Base-by-base conservation (phyloP, 2,113 vertebrate species). In the Corvus moneduloides region DNA sequence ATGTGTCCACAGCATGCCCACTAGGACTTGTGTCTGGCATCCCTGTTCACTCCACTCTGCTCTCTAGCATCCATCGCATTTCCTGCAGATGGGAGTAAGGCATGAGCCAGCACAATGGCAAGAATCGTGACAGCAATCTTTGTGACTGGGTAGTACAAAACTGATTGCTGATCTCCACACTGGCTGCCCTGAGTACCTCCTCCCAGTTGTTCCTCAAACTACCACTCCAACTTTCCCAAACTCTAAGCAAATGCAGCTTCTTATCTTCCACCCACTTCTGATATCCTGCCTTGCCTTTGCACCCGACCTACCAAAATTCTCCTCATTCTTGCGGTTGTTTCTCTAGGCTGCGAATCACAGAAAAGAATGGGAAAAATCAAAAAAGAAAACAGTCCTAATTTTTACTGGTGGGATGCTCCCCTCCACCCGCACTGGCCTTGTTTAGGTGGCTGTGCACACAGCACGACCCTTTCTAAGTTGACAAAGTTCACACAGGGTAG, bases 301-400 rank as follows among this genome's bases (percentile, higher is more conserved):
- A 86, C 55, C 26, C 10, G 13, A 63, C 51, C 82, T 77, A 39
- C 52, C 0, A 0, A 88, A 89, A 94, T 95, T 93, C 90, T 90
- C 85, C 44, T 95, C 92, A 93, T 96, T 91, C 85, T 80, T 95
- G 55, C 0, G 0, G 67, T 78, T 78, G 43, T 93, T 97, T 95
- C 95, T 94, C 82, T 92, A 77, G 92, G 84, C 84, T 80, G 55
- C 0, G 0, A 85, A 91, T 93, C 83, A 77, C 64, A 91, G 61
- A 41, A 51, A 94, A 94, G 78, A 93, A 96, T 90, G 90, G 85
- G 63, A 96, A 92, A 66, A 68, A 88, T 85, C 75, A 67, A 87
- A 79, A 96, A 91, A 74, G 61, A 89, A 89, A 95, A 95, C 72
- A 94, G 1, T 1, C 19, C 66, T 21, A 43, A 58, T 71, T 94